These are phyloP conservation scores for Sarcophilus harrisii DNA, from an alignment of 2,797 vertebrate genomes.

Conservation along the genomic window DNA sequence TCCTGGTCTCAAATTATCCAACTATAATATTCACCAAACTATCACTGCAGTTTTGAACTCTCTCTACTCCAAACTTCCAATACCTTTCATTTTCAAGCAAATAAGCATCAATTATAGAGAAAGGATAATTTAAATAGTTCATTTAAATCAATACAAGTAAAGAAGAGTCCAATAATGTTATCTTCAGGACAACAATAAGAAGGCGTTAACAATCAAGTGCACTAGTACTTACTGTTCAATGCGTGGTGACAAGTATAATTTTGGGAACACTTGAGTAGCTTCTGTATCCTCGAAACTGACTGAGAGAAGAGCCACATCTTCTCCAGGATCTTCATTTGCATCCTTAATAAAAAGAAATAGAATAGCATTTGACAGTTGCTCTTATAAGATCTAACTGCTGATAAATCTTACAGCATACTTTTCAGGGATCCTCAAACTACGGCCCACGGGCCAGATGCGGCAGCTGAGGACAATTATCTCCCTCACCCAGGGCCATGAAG, in stretches of 20 bases:
- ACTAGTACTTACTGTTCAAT: slow-evolving; percentile 95
- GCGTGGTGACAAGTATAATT: slow-evolving; percentile 96
- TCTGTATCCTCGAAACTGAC: slow-evolving; percentile 98
- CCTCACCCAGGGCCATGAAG: no score
- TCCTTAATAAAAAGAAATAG: slow-evolving; percentile 87
- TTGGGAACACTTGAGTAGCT: slow-evolving; percentile 97
- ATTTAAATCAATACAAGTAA: slow-evolving; percentile 33
- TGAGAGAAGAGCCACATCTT: slow-evolving; percentile 96
- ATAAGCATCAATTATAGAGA: slow-evolving; percentile 35
- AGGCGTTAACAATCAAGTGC: neutral
- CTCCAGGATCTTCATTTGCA: slow-evolving; percentile 96
- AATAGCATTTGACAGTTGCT: slow-evolving; percentile 46
- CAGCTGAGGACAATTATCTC: no score
- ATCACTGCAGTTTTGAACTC: slow-evolving; percentile 25
- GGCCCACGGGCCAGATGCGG: no score
- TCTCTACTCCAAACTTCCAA: slow-evolving; percentile 27
- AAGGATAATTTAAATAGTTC: slow-evolving; percentile 22
- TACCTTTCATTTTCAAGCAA: slow-evolving; percentile 42
- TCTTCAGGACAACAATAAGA: slow-evolving; percentile 13
- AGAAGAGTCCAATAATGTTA: neutral
- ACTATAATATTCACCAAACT: slow-evolving; percentile 26
- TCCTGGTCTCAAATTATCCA: slow-evolving; percentile 4
- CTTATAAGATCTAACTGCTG: neutral
- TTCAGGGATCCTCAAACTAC: no score
- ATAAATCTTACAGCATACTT: neutral